phyloP scores from a whole-genome alignment of 2,113 vertebrate genomes.

The Pluvialis apricaria region DNA sequence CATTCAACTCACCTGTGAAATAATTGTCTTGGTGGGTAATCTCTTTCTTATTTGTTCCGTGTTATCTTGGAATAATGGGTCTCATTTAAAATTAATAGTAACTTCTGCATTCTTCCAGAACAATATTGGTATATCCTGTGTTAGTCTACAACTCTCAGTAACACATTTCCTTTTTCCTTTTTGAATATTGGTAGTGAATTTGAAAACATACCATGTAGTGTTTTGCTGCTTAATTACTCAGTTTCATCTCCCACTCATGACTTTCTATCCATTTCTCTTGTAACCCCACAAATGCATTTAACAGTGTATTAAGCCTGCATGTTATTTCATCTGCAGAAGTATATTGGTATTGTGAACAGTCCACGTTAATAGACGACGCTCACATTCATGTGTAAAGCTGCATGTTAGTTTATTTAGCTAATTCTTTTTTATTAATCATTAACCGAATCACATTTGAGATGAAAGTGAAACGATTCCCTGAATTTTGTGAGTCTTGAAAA shows the following conservation, averaged over 20 bases:
- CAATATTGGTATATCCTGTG: background rate
- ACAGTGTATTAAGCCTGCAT: background rate
- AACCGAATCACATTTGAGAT: background rate
- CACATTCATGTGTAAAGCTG: background rate
- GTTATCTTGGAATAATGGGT: background rate
- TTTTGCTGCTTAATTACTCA: background rate
- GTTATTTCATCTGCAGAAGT: background rate
- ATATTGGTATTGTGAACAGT: background rate
- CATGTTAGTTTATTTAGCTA: background rate
- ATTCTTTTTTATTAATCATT: background rate
- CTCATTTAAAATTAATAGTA: background rate
- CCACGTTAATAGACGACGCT: background rate
- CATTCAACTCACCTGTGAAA: background rate
- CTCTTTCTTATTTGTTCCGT: background rate
- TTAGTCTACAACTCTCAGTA: background rate
- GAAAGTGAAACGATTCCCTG: background rate
- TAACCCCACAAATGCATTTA: background rate
- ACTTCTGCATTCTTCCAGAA: background rate
- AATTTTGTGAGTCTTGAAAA: background rate
- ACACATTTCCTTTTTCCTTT: background rate
- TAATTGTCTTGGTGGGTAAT: background rate
- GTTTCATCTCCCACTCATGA: background rate
- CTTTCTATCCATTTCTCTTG: background rate
- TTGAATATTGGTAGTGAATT: background rate
- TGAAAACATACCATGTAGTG: background rate